phyloP scores from a whole-genome alignment of 2,888 invertebrate species.

The Epirrhoe tristata region DNA sequence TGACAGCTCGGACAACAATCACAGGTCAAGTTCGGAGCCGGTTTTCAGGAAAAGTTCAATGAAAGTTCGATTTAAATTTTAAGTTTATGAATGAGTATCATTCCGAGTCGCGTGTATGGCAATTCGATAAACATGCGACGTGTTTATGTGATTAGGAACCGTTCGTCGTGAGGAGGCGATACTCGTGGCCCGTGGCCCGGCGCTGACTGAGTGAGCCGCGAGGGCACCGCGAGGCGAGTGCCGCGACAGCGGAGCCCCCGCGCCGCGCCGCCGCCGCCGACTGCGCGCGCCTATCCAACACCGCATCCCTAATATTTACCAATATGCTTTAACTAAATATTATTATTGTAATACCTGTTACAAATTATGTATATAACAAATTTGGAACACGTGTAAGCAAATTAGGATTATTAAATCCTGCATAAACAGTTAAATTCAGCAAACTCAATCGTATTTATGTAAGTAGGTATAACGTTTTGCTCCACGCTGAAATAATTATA shows the following conservation, averaged over 20 bases:
- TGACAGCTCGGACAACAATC: conserved; percentile 81
- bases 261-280: conserved; percentile 51
- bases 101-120: conserved; percentile 50
- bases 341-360: conserved; percentile 29
- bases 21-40: conserved; percentile 78
- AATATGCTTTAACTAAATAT: conserved; percentile 55
- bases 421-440: neutral
- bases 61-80: conserved; percentile 50
- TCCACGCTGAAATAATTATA: neutral
- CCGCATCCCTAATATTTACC: conserved; percentile 59
- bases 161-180: conserved; percentile 62
- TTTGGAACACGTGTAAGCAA: neutral
- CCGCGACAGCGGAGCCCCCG: conserved; percentile 62
- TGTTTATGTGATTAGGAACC: conserved; percentile 65
- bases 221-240: conserved; percentile 71
- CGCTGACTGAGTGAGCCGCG: conserved; percentile 74
- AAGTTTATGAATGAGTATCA: conserved; percentile 54
- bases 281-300: conserved; percentile 78
- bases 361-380: conserved; percentile 23
- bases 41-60: conserved; percentile 59
- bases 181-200: conserved; percentile 64
- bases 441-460: neutral
- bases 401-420: conserved; percentile 3
- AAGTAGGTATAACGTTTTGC: neutral
- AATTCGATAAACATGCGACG: conserved; percentile 61